phyloP scores from a whole-genome alignment of 2,113 vertebrate species.

The Accipiter cooperii region DNA sequence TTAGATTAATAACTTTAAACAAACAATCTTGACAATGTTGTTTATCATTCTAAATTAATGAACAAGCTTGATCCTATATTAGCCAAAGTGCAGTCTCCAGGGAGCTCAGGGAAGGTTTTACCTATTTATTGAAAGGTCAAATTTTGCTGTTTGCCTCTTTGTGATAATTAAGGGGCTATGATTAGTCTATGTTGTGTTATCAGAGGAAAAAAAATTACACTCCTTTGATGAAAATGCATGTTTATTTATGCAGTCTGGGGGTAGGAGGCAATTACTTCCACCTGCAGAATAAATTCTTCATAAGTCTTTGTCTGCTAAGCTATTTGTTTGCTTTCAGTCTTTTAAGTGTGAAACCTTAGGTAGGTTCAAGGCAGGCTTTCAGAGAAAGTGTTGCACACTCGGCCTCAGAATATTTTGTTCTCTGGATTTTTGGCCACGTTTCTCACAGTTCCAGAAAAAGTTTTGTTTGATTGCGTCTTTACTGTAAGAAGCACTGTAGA shows the following conservation, averaged over 20 bases:
- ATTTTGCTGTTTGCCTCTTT: not conserved
- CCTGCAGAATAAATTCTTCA: not conserved
- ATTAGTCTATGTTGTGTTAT: not conserved
- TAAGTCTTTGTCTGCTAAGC: not conserved
- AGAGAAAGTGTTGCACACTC: not conserved
- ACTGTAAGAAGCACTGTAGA: not conserved
- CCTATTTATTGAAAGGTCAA: not conserved
- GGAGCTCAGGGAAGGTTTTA: not conserved
- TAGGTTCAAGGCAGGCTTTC: not conserved
- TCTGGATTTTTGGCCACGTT: not conserved
- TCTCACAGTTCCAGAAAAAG: not conserved
- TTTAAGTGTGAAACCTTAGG: not conserved
- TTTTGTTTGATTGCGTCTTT: not conserved
- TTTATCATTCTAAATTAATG: not conserved
- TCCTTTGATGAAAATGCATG: not conserved
- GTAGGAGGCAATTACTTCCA: not conserved
- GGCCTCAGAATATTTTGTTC: not conserved
- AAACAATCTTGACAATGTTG: not conserved
- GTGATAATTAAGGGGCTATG: not conserved
- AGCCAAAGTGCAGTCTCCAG: not conserved
- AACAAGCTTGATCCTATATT: not conserved
- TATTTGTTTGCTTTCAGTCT: not conserved
- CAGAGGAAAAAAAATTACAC: not conserved
- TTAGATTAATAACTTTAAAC: not conserved
- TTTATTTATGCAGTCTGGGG: not conserved